These are phyloP conservation scores for Lysiphlebus fabarum DNA, from an alignment of 1,140 invertebrate genomes.

Conservation along the genomic window DNA sequence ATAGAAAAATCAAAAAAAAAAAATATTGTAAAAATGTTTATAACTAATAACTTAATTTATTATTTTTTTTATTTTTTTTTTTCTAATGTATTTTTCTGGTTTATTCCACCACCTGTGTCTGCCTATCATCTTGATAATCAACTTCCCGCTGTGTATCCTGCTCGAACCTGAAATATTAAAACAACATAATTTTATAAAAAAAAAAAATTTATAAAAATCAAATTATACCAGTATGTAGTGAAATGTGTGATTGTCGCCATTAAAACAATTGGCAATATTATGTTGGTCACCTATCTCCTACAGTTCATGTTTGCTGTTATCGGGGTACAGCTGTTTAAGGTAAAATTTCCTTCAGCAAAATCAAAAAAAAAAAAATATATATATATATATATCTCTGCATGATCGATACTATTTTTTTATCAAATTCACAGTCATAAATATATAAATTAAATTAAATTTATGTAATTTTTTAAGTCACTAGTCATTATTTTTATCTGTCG, in stretches of 20 bases:
- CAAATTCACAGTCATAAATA: neutral
- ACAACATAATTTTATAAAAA: conserved; percentile 13
- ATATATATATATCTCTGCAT: neutral
- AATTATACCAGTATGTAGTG: conserved; percentile 82
- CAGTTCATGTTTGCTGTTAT: conserved; percentile 99
- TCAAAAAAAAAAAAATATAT: conserved; percentile 10
- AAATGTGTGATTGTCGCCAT: conserved; percentile 98
- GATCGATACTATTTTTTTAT: neutral
- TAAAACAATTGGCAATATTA: conserved; percentile 99
- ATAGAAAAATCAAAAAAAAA: too few relatives aligned
- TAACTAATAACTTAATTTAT: conserved; percentile 28
- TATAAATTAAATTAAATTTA: neutral
- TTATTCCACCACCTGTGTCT: conserved; percentile 41
- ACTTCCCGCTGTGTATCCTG: conserved; percentile 48
- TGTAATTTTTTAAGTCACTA: conserved; percentile 1
- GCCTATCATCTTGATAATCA: conserved; percentile 40
- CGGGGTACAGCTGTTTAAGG: conserved; percentile 99
- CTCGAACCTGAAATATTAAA: conserved; percentile 26
- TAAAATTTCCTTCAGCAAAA: conserved; percentile 56
- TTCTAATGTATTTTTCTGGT: conserved; percentile 31
- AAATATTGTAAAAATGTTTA: neutral
- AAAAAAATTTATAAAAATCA: conserved; percentile 15
- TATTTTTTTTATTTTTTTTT: conserved; percentile 50
- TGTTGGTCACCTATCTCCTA: conserved; percentile 97
- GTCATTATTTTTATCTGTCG: too few relatives aligned